A percentile compares a stretch with the other conserved stretches of the same genome.
phyloP scores from a whole-genome alignment of 2,888 invertebrate genomes.

The Hymenopus coronatus region DNA sequence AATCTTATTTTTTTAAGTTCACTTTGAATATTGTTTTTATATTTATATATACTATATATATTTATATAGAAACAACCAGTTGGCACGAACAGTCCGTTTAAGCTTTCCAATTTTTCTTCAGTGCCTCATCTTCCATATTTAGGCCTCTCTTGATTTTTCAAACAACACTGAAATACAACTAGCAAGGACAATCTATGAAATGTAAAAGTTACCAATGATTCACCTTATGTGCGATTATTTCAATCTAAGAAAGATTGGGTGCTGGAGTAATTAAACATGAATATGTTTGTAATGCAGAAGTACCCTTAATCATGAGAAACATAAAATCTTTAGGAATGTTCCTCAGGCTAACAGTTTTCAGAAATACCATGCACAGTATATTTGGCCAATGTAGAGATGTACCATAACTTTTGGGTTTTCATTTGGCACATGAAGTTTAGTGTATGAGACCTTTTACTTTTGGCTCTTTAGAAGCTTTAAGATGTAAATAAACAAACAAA shows the following conservation, averaged over 20 bases:
- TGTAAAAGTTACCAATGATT: constrained; percentile 2
- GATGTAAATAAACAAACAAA: too few relatives aligned
- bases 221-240: background rate
- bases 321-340: background rate
- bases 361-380: background rate
- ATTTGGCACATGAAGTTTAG: background rate
- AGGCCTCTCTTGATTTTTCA: constrained; percentile 17
- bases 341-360: background rate
- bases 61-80: constrained; percentile 14
- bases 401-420: background rate
- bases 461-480: too few relatives aligned
- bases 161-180: constrained; percentile 12
- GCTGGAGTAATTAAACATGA: background rate
- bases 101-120: background rate
- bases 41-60: background rate
- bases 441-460: too few relatives aligned
- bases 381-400: background rate
- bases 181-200: constrained; percentile 9
- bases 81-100: background rate
- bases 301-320: background rate
- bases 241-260: background rate
- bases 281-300: background rate
- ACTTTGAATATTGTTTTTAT: constrained; percentile 9
- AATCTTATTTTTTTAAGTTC: constrained; percentile 18
- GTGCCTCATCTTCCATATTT: constrained; percentile 1